phyloP scores from a whole-genome alignment of 1,140 invertebrate species.

The Pseudomyrmex flavicornis region DNA sequence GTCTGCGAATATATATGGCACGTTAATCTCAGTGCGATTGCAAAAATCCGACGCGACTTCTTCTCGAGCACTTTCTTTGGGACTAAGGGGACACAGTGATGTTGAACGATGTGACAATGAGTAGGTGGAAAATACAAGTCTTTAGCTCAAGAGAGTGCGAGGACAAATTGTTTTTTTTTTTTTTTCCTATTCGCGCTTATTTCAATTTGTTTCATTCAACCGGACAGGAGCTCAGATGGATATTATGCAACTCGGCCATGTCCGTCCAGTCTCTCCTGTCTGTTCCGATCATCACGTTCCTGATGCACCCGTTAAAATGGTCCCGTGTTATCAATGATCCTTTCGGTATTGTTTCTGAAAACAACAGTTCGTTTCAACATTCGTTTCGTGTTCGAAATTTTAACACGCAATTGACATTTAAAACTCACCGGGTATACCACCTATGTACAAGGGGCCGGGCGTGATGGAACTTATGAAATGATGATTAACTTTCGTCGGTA shows the following conservation, averaged over 20 bases:
- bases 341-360: constrained; percentile 88
- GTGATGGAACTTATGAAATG: constrained; percentile 75
- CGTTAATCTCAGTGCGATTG: constrained; percentile 64
- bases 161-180: constrained; percentile 51
- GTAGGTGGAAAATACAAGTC: too few relatives aligned
- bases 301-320: constrained; percentile 96
- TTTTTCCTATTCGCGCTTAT: constrained; percentile 14
- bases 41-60: constrained; percentile 48
- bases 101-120: too few relatives aligned
- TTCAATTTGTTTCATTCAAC: constrained; percentile 79
- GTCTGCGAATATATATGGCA: constrained; percentile 67
- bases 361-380: background rate
- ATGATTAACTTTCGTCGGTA: constrained; percentile 83
- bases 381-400: background rate
- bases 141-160: constrained; percentile 50
- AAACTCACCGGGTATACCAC: constrained; percentile 91
- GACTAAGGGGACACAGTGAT: constrained; percentile 64
- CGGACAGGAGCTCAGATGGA: constrained; percentile 94
- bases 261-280: constrained; percentile 92
- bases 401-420: too few relatives aligned
- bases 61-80: constrained; percentile 80
- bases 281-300: constrained; percentile 91
- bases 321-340: constrained; percentile 89
- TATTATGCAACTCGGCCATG: constrained; percentile 92
- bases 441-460: constrained; percentile 91